These are phyloP conservation scores for Didymodactylos carnosus DNA, from an alignment of 2,888 invertebrate species.

Conservation along the genomic window DNA sequence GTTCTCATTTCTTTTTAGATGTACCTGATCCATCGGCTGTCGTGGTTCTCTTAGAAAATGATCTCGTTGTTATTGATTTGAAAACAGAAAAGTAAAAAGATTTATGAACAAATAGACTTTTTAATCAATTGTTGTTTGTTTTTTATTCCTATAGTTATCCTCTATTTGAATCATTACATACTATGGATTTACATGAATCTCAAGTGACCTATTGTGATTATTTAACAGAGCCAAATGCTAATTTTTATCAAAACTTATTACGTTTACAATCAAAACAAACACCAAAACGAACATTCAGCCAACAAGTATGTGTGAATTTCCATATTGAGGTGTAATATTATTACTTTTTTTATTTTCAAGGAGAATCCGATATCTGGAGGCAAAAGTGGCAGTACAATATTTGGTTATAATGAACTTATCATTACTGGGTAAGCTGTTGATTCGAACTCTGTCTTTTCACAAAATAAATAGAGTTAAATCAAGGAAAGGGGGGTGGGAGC, in stretches of 20 bases:
- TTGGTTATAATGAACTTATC: slow-evolving; percentile 12
- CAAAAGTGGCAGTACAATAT: neutral
- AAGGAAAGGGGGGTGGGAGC: too few species aligned
- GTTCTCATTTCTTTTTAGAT: slow-evolving; percentile 45
- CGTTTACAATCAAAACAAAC: neutral
- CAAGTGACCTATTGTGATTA: slow-evolving; percentile 90
- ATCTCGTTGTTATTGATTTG: slow-evolving; percentile 89
- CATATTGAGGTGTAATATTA: neutral
- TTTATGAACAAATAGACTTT: neutral
- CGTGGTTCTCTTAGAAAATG: slow-evolving; percentile 85
- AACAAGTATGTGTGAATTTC: neutral
- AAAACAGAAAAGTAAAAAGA: slow-evolving; percentile 23
- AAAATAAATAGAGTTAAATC: too few species aligned
- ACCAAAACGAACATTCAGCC: neutral
- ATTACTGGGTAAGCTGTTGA: slow-evolving; percentile 8
- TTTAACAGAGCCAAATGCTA: slow-evolving; percentile 53
- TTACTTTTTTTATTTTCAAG: neutral
- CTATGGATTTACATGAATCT: slow-evolving; percentile 97
- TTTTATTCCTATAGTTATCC: slow-evolving; percentile 48
- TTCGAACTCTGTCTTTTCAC: too few species aligned
- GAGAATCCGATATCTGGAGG: neutral
- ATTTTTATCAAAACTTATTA: slow-evolving; percentile 4
- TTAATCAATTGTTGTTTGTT: neutral
- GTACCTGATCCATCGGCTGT: slow-evolving; percentile 93
- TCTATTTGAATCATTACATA: slow-evolving; percentile 95